These are phyloP conservation scores for Epistrophella euchroma DNA, from an alignment of 2,888 invertebrate species.

Conservation along the genomic window DNA sequence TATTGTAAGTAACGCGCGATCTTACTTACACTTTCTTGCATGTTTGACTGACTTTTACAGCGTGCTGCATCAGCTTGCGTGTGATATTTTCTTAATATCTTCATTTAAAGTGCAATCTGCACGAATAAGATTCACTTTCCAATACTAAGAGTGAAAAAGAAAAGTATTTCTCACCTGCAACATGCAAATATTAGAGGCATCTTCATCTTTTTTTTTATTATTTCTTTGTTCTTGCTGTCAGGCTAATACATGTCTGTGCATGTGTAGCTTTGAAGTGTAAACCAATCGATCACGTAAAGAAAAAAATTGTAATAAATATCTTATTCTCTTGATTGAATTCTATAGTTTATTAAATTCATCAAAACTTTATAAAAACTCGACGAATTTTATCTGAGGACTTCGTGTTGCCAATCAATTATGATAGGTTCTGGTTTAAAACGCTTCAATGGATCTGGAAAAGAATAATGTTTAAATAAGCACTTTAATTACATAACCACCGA, in stretches of 20 bases:
- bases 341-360: conserved; percentile 55
- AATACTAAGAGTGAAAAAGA: conserved; percentile 35
- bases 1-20: conserved; percentile 4
- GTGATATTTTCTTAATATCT: conserved; percentile 61
- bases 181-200: conserved; percentile 53
- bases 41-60: conserved; percentile 63
- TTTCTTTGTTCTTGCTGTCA: not conserved
- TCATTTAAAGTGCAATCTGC: conserved; percentile 56
- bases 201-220: not conserved
- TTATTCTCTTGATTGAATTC: conserved; percentile 36
- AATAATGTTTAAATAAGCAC: conserved; percentile 2
- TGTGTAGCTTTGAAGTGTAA: conserved; percentile 16
- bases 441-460: conserved; percentile 85
- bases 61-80: conserved; percentile 57
- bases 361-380: conserved; percentile 20
- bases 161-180: conserved; percentile 39
- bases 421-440: conserved; percentile 86
- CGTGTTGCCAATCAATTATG: conserved; percentile 86
- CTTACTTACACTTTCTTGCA: conserved; percentile 73
- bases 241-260: not conserved
- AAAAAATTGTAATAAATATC: conserved; percentile 23
- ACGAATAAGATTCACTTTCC: conserved; percentile 73
- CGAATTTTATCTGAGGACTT: conserved; percentile 80
- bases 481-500: conserved; percentile 38
- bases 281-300: conserved; percentile 30